Evolutionary conservation across 2,888 invertebrate genomes (phyloP), one percentile per base, ranked within the genome.

Genomic region (Glaucopsyche alexis): DNA sequence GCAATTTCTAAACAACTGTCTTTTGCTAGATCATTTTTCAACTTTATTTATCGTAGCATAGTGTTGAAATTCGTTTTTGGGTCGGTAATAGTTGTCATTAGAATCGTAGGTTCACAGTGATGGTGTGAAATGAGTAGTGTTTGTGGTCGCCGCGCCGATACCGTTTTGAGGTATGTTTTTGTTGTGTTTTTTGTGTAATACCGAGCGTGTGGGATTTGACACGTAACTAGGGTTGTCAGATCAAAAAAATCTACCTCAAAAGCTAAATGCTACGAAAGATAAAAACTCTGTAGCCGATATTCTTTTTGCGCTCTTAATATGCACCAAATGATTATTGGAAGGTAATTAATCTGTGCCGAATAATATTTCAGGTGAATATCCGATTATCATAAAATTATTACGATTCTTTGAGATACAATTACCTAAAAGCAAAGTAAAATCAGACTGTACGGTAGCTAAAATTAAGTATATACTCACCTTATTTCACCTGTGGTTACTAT

Each of bases 121-220:
- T 87, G 90, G 90, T 92, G 92, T 91, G 91, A 92, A 91, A 89
- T 85, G 87, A 89, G 84, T 83, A 86, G 75, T 82, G 81, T 91
- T 92, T 91, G 90, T 91, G 83, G 85, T 84, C 80, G 83, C 90
- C 89, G 87, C 82, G 29, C 79, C 83, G 84, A 84, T 88, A 89
- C 91, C 89, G 91, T 92, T 91, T 86, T 86, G 90, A 89, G 85
- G 85, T 87, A 84, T 86, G 87, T 87, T 85, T 90, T 93, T 91
- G 91, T 91, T 91, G 87, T 90, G 75, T 78, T 78, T 81, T 92
- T 88, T 92, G 91, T 92, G 89, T 92, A 90, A 91, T 91, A 84
- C 90, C 89, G 87, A 90, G 87, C 89, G 92, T 91, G 92, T 90
- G 90, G 90, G 90, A 90, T 91, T 90, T 90, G 91, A 91, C 92